Conservation (phyloP, 2,113 vertebrate species). For the Carassius carassius region DNA sequence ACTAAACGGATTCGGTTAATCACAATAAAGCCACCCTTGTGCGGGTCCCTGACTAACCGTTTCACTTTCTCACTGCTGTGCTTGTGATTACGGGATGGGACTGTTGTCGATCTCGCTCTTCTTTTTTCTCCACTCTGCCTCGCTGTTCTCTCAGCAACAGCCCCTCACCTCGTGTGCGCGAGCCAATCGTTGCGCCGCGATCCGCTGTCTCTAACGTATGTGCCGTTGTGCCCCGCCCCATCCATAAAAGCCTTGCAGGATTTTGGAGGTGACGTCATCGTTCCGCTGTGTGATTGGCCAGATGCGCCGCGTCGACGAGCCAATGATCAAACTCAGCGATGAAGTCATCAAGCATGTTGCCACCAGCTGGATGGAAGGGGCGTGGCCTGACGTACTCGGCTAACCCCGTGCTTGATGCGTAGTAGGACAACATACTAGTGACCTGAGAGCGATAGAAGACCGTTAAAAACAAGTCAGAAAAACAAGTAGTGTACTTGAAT, state of each 20-base stretch:
- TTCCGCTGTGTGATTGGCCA: constrained; percentile 69
- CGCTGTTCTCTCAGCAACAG: constrained; percentile 85
- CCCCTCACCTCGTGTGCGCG: constrained; percentile 66
- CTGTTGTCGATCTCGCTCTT: constrained; percentile 45
- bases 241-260: constrained; percentile 62
- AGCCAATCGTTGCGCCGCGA: constrained; percentile 70
- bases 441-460: neutral
- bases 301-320: constrained; percentile 52
- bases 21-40: neutral
- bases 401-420: constrained; percentile 70
- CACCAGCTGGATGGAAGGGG: constrained; percentile 81
- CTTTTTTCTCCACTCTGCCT: constrained; percentile 44
- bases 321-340: constrained; percentile 71
- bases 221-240: constrained; percentile 64
- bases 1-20: neutral
- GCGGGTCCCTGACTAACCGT: neutral
- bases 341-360: constrained; percentile 84
- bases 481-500: neutral
- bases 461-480: neutral
- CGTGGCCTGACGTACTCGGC: constrained; percentile 76
- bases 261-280: constrained; percentile 74
- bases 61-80: constrained; percentile 3
- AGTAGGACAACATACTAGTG: constrained; percentile 33
- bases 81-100: constrained; percentile 23
- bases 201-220: constrained; percentile 65